phyloP scores from a whole-genome alignment of 30 jellyfish, hydroid and myxozoan species.

The Sanderia malayensis region DNA sequence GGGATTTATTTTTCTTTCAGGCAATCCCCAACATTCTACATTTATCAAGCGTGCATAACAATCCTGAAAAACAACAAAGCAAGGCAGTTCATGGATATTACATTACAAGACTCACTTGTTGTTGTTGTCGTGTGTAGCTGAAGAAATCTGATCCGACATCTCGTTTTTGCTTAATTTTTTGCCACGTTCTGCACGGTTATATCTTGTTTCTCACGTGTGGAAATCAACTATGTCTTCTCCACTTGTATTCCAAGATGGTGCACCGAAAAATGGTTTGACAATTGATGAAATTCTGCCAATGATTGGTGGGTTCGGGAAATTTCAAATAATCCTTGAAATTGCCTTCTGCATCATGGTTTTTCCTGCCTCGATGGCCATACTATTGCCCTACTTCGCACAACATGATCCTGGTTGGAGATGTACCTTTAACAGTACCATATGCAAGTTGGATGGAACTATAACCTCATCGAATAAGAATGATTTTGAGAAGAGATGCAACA shows the following conservation, averaged over 20 bases:
- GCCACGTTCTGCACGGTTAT: no score
- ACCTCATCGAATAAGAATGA: neutral
- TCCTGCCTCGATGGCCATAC: slow-evolving; percentile 70
- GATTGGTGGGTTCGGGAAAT: slow-evolving; percentile 82
- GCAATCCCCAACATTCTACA: no score
- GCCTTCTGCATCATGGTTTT: slow-evolving; percentile 53
- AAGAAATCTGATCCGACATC: no score
- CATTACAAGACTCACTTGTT: no score
- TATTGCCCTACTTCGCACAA: slow-evolving; percentile 78
- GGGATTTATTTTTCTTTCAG: no score
- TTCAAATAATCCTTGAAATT: slow-evolving; percentile 55
- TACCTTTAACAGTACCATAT: slow-evolving; percentile 63
- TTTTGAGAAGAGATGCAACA: slow-evolving; percentile 39
- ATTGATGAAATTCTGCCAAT: slow-evolving; percentile 71
- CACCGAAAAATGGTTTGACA: neutral
- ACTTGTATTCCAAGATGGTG: no score
- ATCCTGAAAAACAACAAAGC: no score
- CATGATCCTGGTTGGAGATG: slow-evolving; percentile 93
- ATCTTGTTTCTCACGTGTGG: no score
- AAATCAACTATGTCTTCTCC: neutral
- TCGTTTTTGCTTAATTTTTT: no score
- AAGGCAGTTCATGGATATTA: no score
- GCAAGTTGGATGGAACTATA: slow-evolving; percentile 59
- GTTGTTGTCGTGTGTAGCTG: no score
- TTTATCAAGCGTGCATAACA: no score